Evolutionary conservation across 2,888 invertebrate species (phyloP).

Genomic region (Drosophila seclusa): DNA sequence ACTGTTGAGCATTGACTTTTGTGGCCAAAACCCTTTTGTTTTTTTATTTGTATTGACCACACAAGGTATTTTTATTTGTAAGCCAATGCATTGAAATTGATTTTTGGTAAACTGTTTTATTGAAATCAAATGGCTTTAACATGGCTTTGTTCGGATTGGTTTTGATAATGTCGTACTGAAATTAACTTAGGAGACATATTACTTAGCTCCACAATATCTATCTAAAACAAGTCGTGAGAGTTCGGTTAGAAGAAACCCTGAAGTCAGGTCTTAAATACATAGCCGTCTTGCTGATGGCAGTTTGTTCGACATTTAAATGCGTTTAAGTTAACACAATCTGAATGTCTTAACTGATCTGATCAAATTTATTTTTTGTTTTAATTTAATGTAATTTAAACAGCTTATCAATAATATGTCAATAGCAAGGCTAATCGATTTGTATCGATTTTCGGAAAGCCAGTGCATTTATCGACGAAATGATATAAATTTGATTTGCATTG

Average conservation of each 20-base stretch:
- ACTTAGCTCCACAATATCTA: neutral
- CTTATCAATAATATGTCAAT: neutral
- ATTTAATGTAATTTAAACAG: neutral
- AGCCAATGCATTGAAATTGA: constrained; percentile 1
- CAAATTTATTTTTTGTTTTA: too few relatives aligned
- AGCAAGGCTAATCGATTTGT: neutral
- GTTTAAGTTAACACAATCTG: neutral
- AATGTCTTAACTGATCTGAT: neutral
- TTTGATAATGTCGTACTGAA: neutral
- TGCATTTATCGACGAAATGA: neutral
- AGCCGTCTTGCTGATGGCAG: neutral
- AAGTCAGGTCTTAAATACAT: neutral
- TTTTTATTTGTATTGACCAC: constrained; percentile 11
- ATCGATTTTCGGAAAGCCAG: too few relatives aligned
- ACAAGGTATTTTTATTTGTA: constrained; percentile 4
- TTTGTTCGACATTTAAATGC: neutral
- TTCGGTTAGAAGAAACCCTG: neutral
- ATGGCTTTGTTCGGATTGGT: neutral
- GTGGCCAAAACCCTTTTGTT: constrained; percentile 9
- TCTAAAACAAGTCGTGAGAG: neutral
- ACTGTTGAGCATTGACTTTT: constrained; percentile 40
- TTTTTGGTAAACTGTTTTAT: neutral
- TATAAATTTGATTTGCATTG: neutral
- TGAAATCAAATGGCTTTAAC: constrained; percentile 1
- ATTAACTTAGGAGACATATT: neutral